A percentile compares a stretch with the other conserved stretches of the same genome.
Conservation (phyloP, 2,113 vertebrate genomes). For the Petrocephalus zakoni region DNA sequence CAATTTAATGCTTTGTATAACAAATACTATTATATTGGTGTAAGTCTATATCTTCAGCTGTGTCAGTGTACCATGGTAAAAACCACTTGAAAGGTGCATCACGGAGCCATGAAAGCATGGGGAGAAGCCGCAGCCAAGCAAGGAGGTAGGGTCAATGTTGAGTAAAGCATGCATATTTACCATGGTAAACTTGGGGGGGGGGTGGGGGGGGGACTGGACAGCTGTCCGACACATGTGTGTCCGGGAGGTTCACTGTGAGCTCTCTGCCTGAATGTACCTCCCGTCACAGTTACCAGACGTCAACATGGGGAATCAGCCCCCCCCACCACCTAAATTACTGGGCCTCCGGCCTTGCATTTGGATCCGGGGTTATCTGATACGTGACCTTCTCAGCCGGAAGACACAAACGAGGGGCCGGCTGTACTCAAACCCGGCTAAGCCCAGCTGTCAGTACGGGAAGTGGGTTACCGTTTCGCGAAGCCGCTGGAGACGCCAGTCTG, state of each 20-base stretch:
- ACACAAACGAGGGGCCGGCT: background rate
- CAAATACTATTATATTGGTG: background rate
- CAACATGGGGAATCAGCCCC: background rate
- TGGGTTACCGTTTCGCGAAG: background rate
- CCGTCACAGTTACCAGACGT: background rate
- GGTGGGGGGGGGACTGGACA: background rate
- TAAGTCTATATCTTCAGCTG: background rate
- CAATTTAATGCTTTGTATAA: background rate
- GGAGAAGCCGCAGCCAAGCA: slow-evolving; percentile 11
- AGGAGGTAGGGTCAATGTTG: background rate
- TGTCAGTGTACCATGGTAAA: slow-evolving; percentile 26
- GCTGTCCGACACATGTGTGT: background rate
- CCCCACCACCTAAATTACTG: background rate
- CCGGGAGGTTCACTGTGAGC: background rate
- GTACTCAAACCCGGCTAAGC: slow-evolving; percentile 3
- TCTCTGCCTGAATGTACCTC: background rate
- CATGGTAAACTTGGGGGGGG: slow-evolving; percentile 11
- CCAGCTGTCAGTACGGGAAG: background rate
- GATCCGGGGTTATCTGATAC: background rate
- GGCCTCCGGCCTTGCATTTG: background rate
- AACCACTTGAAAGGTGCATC: background rate
- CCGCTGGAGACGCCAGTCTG: background rate
- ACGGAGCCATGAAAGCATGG: slow-evolving; percentile 13
- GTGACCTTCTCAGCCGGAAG: background rate
- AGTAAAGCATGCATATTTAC: slow-evolving; percentile 29